Percentiles rank a stretch among this genome's conserved stretches.
phyloP scores from a whole-genome alignment of 2,888 invertebrate species.

The Harpagoxenus sublaevis region DNA sequence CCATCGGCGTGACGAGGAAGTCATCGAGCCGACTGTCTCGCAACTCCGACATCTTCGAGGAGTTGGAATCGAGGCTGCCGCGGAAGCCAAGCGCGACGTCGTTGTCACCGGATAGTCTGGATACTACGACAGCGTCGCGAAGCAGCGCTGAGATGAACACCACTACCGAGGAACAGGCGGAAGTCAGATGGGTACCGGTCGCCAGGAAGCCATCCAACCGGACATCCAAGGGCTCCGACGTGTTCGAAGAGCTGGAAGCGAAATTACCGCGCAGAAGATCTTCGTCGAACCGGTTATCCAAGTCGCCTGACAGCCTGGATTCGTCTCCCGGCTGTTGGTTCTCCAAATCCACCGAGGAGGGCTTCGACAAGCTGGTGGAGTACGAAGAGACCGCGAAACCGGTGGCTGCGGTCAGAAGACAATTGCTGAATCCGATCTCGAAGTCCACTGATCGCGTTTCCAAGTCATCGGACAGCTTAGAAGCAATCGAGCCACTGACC shows the following conservation, averaged over 20 bases:
- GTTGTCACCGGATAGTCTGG: slow-evolving; percentile 84
- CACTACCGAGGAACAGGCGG: slow-evolving; percentile 48
- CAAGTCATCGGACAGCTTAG: slow-evolving; percentile 82
- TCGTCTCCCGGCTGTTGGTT: slow-evolving; percentile 75
- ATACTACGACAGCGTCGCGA: slow-evolving; percentile 72
- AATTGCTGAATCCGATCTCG: slow-evolving; percentile 75
- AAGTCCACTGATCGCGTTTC: slow-evolving; percentile 81
- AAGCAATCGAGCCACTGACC: slow-evolving; percentile 77
- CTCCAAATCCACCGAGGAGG: slow-evolving; percentile 81
- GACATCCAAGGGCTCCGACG: slow-evolving; percentile 77
- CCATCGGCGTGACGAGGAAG: slow-evolving; percentile 74
- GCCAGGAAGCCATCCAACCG: slow-evolving; percentile 76
- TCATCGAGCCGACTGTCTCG: slow-evolving; percentile 81
- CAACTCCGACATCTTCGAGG: slow-evolving; percentile 83
- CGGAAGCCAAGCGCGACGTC: slow-evolving; percentile 78
- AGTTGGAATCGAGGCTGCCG: slow-evolving; percentile 79
- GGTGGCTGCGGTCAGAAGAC: slow-evolving; percentile 62
- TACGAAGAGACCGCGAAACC: slow-evolving; percentile 76
- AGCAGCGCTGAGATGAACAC: slow-evolving; percentile 59
- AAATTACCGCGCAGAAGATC: slow-evolving; percentile 79
- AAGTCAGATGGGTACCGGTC: slow-evolving; percentile 67
- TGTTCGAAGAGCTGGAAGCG: slow-evolving; percentile 79
- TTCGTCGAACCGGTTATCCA: slow-evolving; percentile 79
- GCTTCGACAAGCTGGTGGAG: slow-evolving; percentile 79
- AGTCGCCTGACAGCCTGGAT: slow-evolving; percentile 83